Conservation (phyloP, 2,797 vertebrate species). For the Poecilia velifera region DNA sequence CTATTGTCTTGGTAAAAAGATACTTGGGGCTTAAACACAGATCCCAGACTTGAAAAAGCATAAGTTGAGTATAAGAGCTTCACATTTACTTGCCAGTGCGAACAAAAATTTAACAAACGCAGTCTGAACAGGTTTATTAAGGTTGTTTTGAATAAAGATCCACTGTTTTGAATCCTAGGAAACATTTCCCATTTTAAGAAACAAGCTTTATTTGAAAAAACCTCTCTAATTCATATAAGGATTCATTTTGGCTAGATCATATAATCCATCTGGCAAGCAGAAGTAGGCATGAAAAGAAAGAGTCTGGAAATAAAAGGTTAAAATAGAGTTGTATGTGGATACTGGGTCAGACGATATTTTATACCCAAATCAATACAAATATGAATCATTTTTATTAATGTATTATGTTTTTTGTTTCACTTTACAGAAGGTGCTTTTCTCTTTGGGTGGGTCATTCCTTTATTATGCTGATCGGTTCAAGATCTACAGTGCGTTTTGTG, state of each 20-base stretch:
- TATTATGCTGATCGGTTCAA: conserved; percentile 98
- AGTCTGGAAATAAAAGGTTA: not conserved
- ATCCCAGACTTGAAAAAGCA: not conserved
- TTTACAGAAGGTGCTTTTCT: conserved; percentile 94
- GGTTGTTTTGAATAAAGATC: not conserved
- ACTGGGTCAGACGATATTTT: not conserved
- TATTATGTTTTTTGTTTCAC: conserved; percentile 1
- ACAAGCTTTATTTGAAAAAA: not conserved
- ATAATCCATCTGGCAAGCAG: not conserved
- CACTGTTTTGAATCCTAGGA: not conserved
- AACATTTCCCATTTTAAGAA: not conserved
- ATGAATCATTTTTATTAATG: not conserved
- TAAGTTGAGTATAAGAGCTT: not conserved
- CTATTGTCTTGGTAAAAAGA: not conserved
- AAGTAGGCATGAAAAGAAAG: not conserved
- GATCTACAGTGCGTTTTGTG: conserved; percentile 98
- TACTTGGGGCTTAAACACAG: not conserved
- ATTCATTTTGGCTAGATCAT: not conserved
- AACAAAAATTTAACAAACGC: not conserved
- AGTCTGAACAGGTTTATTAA: not conserved
- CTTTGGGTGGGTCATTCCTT: conserved; percentile 95
- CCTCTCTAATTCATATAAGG: not conserved
- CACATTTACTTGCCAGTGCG: too few species aligned
- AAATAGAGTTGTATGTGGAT: not conserved
- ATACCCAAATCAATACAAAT: not conserved